A percentile compares a stretch with the other conserved stretches of the same genome.
These are phyloP conservation scores for Cheumatopsyche charites DNA, from an alignment of 1,140 invertebrate genomes.

Conservation along the genomic window DNA sequence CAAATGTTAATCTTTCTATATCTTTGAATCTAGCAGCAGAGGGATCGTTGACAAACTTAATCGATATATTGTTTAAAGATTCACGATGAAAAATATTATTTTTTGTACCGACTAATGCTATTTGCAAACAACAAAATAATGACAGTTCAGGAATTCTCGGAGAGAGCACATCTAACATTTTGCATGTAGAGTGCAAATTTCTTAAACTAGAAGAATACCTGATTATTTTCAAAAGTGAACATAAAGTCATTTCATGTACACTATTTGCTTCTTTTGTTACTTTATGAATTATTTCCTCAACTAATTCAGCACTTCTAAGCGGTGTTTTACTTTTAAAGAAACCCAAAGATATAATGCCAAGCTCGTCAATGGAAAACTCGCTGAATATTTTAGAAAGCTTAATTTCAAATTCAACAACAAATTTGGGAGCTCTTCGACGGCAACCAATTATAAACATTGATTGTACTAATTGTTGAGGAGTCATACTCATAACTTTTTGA, in stretches of 20 bases:
- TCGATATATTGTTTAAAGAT: conserved; percentile 53
- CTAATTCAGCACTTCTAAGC: conserved; percentile 57
- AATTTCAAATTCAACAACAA: conserved; percentile 65
- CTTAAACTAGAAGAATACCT: conserved; percentile 54
- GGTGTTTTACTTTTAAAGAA: conserved; percentile 67
- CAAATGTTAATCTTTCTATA: conserved; percentile 64
- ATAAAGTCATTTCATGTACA: conserved; percentile 60
- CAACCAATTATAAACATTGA: conserved; percentile 63
- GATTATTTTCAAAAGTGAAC: conserved; percentile 62
- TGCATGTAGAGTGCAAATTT: conserved; percentile 49
- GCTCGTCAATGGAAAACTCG: conserved; percentile 61
- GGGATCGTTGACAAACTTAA: conserved; percentile 53
- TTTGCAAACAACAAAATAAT: conserved; percentile 59
- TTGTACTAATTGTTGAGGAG: conserved; percentile 62
- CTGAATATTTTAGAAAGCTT: conserved; percentile 55
- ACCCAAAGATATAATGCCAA: conserved; percentile 64
- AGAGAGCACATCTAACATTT: conserved; percentile 51
- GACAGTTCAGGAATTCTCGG: conserved; percentile 57
- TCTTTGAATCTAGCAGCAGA: conserved; percentile 64
- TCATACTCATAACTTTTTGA: conserved; percentile 56
- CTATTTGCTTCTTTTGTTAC: conserved; percentile 52
- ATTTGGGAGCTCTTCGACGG: conserved; percentile 54
- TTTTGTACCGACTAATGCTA: conserved; percentile 60
- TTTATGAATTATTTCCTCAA: conserved; percentile 56
- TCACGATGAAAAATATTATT: conserved; percentile 55